Base-by-base conservation (phyloP, 2,113 vertebrate species). In the Chaetodon trifascialis region DNA sequence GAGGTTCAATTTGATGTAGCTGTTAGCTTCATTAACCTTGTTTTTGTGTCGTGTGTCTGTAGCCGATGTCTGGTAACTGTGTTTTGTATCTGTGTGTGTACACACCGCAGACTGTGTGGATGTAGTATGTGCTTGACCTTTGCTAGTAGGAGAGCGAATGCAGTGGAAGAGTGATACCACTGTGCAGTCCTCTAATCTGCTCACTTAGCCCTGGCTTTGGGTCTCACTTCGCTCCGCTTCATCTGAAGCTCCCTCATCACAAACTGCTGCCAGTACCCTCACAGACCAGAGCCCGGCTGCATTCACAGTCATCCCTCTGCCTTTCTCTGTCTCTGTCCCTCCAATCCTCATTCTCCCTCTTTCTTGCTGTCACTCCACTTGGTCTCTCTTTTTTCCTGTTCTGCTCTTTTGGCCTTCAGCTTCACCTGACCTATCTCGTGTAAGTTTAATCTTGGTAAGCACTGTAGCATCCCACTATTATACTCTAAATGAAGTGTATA, bases 131-230 rank as follows among this genome's bases (percentile, higher is more conserved):
- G 72, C 74, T 84, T 87, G 88, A 92, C 90, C 89, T 88, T 70
- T 86, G 88, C 12, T 76, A 44, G 70, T 40, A 36, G 62, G 58
- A 86, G 66, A 86, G 77, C 62, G 82, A 72, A 78, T 74, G 73
- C 78, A 75, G 86, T 75, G 71, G 72, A 51, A 81, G 85, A 78
- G 52, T 65, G 77, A 86, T 74, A 81, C 51, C 70, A 82, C 63
- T 73, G 72, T 85, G 83, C 44, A 56, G 80, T 73, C 75, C 75
- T 89, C 67, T 89, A 91, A 93, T 92, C 90, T 90, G 73, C 56
- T 83, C 86, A 87, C 85, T 93, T 89, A 89, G 75, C 83, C 82
- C 42, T 0, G 74, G 89, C 82, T 91, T 91, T 89, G 80, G 73
- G 58, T 66, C 83, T 89, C 47, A 75, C 86, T 82, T 46, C 16